These are phyloP conservation scores for Austrofundulus limnaeus DNA, from an alignment of 2,113 vertebrate genomes.

Conservation along the genomic window DNA sequence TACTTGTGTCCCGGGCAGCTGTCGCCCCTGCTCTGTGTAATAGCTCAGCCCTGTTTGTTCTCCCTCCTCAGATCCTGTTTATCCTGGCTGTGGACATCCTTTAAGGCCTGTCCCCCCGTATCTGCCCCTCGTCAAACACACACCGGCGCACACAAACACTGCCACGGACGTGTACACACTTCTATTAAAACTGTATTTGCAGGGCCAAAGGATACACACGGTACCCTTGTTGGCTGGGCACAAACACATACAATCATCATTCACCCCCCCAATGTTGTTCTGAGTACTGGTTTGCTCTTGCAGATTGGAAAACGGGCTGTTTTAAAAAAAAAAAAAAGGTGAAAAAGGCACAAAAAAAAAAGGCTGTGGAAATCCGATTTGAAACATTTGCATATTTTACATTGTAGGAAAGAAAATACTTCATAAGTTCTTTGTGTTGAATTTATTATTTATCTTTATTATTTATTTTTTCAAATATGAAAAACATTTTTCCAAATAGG, in stretches of 20 bases:
- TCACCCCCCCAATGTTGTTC: constrained; percentile 29
- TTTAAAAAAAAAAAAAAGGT: constrained; percentile 33
- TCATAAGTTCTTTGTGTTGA: neutral
- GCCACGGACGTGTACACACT: constrained; percentile 48
- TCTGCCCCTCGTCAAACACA: constrained; percentile 73
- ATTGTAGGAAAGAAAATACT: constrained; percentile 6
- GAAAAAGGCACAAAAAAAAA: constrained; percentile 33
- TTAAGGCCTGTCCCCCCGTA: constrained; percentile 70
- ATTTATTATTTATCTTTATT: neutral
- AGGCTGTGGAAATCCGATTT: constrained; percentile 34
- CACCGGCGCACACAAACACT: constrained; percentile 44
- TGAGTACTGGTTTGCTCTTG: constrained; percentile 17
- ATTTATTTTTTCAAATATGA: constrained; percentile 5
- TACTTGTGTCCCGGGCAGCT: constrained; percentile 78
- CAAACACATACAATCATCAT: constrained; percentile 28
- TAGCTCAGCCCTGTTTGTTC: constrained; percentile 70
- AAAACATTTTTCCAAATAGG: constrained; percentile 18
- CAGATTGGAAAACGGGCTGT: constrained; percentile 12
- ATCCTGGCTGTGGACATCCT: constrained; percentile 71
- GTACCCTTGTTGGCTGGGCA: constrained; percentile 24
- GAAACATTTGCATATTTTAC: constrained; percentile 1
- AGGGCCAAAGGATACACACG: constrained; percentile 62
- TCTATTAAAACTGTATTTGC: constrained; percentile 74
- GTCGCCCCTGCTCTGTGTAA: constrained; percentile 76
- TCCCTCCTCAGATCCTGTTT: constrained; percentile 77